These are phyloP conservation scores for Orcinus orca DNA, from an alignment of 2,113 vertebrate genomes.

Conservation along the genomic window DNA sequence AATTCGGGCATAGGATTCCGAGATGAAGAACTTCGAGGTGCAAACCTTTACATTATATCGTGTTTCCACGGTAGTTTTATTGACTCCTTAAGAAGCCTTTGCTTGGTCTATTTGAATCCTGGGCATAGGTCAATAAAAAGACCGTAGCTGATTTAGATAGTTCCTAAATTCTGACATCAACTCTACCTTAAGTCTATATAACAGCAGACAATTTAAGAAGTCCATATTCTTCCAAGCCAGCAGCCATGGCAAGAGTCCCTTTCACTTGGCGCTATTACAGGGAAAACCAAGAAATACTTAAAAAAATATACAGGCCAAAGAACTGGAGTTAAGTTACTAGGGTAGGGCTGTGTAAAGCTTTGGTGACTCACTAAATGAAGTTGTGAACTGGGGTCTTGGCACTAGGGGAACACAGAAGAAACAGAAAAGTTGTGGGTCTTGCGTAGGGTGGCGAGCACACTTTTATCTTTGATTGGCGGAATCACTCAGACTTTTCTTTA, in stretches of 20 bases:
- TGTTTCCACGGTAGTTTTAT: not conserved
- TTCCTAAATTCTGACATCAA: not conserved
- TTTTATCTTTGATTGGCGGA: conserved; percentile 61
- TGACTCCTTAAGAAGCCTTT: not conserved
- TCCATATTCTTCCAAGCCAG: not conserved
- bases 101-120: not conserved
- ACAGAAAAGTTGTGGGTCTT: not conserved
- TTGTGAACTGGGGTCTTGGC: rapidly evolving
- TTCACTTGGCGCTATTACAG: not conserved
- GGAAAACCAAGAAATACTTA: not conserved
- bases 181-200: not conserved
- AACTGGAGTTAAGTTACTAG: not conserved
- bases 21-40: not conserved
- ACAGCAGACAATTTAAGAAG: not conserved
- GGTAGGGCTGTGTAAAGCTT: not conserved
- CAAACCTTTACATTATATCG: not conserved
- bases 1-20: not conserved
- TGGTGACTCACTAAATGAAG: not conserved
- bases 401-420: too few relatives aligned
- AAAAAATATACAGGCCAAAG: not conserved
- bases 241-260: not conserved
- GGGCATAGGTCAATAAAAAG: not conserved
- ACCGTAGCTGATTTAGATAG: not conserved
- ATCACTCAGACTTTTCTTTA: conserved; percentile 69
- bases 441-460: not conserved